These are phyloP conservation scores for Gracilinanus agilis DNA, from an alignment of 2,113 vertebrate genomes.

Conservation along the genomic window DNA sequence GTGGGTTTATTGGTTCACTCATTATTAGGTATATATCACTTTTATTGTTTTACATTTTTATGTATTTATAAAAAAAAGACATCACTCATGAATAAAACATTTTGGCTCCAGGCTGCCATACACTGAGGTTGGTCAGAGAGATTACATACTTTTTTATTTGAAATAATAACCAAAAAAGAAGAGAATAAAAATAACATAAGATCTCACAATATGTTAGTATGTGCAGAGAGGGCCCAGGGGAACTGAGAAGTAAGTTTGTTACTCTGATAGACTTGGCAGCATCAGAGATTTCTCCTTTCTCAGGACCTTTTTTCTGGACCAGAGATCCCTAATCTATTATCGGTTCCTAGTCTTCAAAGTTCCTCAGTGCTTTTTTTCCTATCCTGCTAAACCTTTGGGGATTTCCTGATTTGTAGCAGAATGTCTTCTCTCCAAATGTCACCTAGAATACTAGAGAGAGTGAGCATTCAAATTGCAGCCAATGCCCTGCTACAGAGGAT, in stretches of 20 bases:
- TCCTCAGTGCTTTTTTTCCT: neutral
- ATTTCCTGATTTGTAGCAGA: constrained; percentile 47
- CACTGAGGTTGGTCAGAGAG: constrained; percentile 80
- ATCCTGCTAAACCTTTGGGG: neutral
- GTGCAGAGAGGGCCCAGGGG: neutral
- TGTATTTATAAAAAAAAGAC: constrained; percentile 83
- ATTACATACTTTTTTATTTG: constrained; percentile 75
- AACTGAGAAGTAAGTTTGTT: neutral
- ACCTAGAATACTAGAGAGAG: constrained; percentile 53
- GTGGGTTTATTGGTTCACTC: constrained; percentile 85
- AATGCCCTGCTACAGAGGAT: constrained; percentile 40
- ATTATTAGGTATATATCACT: constrained; percentile 87
- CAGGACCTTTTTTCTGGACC: accelerated
- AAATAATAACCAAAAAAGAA: constrained; percentile 75
- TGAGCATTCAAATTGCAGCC: neutral
- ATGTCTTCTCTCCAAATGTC: constrained; percentile 56
- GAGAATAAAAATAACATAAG: constrained; percentile 32
- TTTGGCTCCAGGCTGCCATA: constrained; percentile 82
- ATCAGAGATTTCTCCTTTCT: neutral
- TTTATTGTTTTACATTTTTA: constrained; percentile 88
- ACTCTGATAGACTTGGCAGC: neutral
- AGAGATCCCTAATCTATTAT: neutral
- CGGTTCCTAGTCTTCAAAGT: neutral
- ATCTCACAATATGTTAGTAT: constrained; percentile 31
- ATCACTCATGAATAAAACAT: constrained; percentile 86